A percentile compares a stretch with the other conserved stretches of the same genome.
These are phyloP conservation scores for Pristionchus fissidentatus DNA, from an alignment of 2,888 invertebrate genomes.

Conservation along the genomic window DNA sequence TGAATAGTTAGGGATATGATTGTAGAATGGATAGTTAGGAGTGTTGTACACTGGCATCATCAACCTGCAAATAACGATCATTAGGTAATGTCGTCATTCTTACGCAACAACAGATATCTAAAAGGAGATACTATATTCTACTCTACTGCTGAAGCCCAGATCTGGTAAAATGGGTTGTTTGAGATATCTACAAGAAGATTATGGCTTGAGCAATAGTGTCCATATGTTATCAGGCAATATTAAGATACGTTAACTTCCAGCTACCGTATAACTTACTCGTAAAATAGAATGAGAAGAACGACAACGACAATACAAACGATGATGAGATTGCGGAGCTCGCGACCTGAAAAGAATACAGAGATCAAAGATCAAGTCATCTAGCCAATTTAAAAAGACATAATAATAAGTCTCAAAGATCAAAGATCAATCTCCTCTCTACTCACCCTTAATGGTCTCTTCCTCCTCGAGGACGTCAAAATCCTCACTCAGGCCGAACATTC, in stretches of 20 bases:
- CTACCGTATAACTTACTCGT: slow-evolving; percentile 38
- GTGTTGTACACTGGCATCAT: slow-evolving; percentile 68
- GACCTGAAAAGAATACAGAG: slow-evolving; percentile 15
- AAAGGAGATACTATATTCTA: too few relatives aligned
- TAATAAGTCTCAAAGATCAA: not conserved
- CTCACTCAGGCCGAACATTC: slow-evolving; percentile 46
- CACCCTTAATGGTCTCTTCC: slow-evolving; percentile 42
- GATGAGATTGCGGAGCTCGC: slow-evolving; percentile 14
- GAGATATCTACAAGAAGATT: not conserved
- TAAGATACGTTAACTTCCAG: not conserved
- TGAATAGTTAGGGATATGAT: slow-evolving; percentile 55
- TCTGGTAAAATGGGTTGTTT: too few relatives aligned
- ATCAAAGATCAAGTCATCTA: not conserved
- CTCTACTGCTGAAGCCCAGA: too few relatives aligned
- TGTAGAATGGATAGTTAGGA: slow-evolving; percentile 69
- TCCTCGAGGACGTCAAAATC: slow-evolving; percentile 44
- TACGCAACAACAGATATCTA: too few relatives aligned
- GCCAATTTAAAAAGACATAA: too few relatives aligned
- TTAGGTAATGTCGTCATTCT: too few relatives aligned
- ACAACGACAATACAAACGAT: slow-evolving; percentile 25
- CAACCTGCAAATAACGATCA: slow-evolving; percentile 56
- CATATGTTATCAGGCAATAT: not conserved
- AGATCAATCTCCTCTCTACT: not conserved
- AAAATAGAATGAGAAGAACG: slow-evolving; percentile 35
- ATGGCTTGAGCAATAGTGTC: not conserved